Conservation (phyloP, 2,888 invertebrate genomes). For the Hyposoter didymator region DNA sequence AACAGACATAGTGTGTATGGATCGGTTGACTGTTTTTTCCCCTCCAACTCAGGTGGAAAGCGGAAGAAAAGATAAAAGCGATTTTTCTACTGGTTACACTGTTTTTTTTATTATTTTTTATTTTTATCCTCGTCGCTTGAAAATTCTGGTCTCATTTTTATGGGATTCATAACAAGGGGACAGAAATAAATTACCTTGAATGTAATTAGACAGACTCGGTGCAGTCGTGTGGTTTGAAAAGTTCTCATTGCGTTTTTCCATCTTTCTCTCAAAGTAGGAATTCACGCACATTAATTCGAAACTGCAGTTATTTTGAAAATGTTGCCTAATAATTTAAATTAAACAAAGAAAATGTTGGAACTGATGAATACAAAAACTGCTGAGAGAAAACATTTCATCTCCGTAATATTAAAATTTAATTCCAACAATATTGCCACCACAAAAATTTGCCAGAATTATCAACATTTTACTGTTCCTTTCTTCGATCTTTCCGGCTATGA, state of each 20-base stretch:
- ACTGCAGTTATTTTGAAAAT: background rate
- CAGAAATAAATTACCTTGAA: background rate
- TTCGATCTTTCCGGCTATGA: background rate
- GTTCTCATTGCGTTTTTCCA: background rate
- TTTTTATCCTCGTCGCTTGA: background rate
- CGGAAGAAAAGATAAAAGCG: conserved; percentile 16
- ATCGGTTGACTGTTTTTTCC: conserved; percentile 3
- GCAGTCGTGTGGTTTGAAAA: background rate
- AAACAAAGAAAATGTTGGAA: background rate
- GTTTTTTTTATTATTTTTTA: background rate
- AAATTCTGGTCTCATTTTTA: conserved; percentile 8
- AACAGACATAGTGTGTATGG: background rate
- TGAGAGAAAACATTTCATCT: background rate
- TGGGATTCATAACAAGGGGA: conserved; percentile 11
- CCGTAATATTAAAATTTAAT: background rate
- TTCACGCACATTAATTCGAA: background rate
- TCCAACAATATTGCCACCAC: background rate
- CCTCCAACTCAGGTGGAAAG: background rate
- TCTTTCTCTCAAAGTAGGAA: background rate
- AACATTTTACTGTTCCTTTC: background rate
- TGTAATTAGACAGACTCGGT: background rate
- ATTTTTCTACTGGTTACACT: background rate
- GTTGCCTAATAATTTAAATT: background rate
- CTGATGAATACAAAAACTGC: background rate
- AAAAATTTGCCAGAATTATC: background rate